Base-by-base conservation (phyloP, 2,888 invertebrate genomes). In the Morinoia aosen region DNA sequence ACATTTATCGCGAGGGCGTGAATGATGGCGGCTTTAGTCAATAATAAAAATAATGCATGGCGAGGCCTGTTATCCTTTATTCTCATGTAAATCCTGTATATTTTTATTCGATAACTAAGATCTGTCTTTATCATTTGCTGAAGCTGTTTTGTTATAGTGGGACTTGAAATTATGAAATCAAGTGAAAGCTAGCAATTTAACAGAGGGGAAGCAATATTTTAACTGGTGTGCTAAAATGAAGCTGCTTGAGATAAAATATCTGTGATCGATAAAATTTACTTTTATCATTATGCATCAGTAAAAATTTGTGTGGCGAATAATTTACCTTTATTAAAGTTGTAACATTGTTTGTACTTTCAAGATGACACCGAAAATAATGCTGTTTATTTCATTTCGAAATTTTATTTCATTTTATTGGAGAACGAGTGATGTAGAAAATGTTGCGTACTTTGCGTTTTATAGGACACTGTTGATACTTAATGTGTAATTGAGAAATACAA, bases 1-100 rank as follows among this genome's bases (percentile, higher is more conserved):
- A 96, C 96, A 7, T 96, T 96, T 91, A 96, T 96, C 19, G 95
- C 96, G 12, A 95, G 96, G 91, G 88, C 95, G 25, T 96, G 93
- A 93, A n/a, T 16, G 8, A 10, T 16, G 8, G 0, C 25, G 76
- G 25, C 76, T 76, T 25, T 16, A 76, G 76, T 76, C 10, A 10
- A 33, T 8, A 3, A 48, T 48, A 48, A n/a, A n/a, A n/a, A 76
- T 33, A 76, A 76, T 76, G 76, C 8, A 76, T 8, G 76, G 25
- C 25, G 25, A 76, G 76, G 12, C 76, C 76, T 76, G 19, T 76
- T 76, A 19, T 76, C 8, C 0, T 76, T 25, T 76, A 76, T 76
- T 19, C 10, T 76, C 25, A 25, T 76, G 76, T 76, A 76, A 76
- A 76, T 76, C 76, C 16, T 76, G 76, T 76, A 76, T 7, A 76